phyloP scores from a whole-genome alignment of 2,113 vertebrate genomes.

The Gadus chalcogrammus region DNA sequence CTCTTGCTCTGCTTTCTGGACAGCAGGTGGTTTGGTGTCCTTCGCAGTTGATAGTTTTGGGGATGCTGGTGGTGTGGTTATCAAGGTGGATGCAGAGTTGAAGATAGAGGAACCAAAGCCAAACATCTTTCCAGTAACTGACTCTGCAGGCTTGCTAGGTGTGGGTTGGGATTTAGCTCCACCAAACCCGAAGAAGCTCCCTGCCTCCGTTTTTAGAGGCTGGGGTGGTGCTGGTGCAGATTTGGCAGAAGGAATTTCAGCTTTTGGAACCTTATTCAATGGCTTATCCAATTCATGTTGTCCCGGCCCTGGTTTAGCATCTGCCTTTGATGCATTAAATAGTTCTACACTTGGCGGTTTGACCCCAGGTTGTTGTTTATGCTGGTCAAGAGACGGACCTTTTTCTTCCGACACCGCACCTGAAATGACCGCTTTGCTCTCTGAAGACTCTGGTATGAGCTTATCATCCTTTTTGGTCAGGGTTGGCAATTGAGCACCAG shows the following conservation, averaged over 20 bases:
- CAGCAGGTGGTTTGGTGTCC: conserved; percentile 36
- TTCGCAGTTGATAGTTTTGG: conserved; percentile 58
- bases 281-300: too few species aligned
- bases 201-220: conserved; percentile 71
- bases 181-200: conserved; percentile 76
- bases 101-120: conserved; percentile 67
- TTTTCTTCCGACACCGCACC: too few species aligned
- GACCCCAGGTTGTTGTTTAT: too few species aligned
- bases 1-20: conserved; percentile 14
- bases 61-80: conserved; percentile 61
- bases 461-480: too few species aligned
- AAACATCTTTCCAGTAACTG: conserved; percentile 74
- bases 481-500: too few species aligned
- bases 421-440: too few species aligned
- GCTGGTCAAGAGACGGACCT: too few species aligned
- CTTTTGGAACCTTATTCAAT: too few species aligned
- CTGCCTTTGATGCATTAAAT: too few species aligned
- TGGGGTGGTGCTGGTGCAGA: conserved; percentile 49
- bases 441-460: too few species aligned
- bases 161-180: conserved; percentile 60
- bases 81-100: conserved; percentile 72
- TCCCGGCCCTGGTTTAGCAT: too few species aligned
- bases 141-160: conserved; percentile 54
- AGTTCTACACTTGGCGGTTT: too few species aligned
- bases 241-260: conserved; percentile 28